Base-by-base conservation (phyloP, 2,797 vertebrate species). In the Oreortyx pictus region DNA sequence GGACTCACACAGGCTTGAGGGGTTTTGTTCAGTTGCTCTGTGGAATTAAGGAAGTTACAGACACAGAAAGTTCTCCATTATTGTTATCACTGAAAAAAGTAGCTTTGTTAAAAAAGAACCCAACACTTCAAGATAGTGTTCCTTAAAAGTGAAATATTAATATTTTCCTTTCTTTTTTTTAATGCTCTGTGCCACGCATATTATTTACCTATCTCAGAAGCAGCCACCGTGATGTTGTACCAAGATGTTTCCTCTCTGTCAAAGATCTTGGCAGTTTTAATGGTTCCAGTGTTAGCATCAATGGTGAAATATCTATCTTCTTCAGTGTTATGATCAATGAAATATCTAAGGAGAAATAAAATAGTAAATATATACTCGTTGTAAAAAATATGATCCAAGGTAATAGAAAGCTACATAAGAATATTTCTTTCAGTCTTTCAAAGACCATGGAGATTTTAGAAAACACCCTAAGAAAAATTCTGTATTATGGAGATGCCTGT, bases 201-300 rank as follows among this genome's bases (percentile, higher is more conserved):
- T 80, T 89, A 98, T 97, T 98, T 98, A 99, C 99, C 99, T 96
- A 98, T 98, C 97, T 99, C 99, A 96, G 98, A 98, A 96, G 99
- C 99, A 97, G 98, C 97, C 93, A 99, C 98, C 74, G 98, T 99
- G 96, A 99, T 98, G 97, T 99, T 99, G 96, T 98, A 98, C 99
- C 99, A 99, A 5, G 98, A 97, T 59, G 96, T 97, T 90, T 99
- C 98, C 85, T 99, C 99, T 84, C 99, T 98, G 97, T 99, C 99
- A 96, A 99, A 98, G 82, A 97, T 95, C 91, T 98, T 98, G 61
- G 98, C 98, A 9, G 99, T 99, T 93, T 98, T 98, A 92, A 99
- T 98, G 25, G 98, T 97, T 60, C 99, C 99, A n/a, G 97, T 99
- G 95, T 97, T 98, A 90, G 98, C 96, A 64, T 99, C 98, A 23